Evolutionary conservation across 2,797 vertebrate species (phyloP).

Genomic region (Coregonus suidteri): DNA sequence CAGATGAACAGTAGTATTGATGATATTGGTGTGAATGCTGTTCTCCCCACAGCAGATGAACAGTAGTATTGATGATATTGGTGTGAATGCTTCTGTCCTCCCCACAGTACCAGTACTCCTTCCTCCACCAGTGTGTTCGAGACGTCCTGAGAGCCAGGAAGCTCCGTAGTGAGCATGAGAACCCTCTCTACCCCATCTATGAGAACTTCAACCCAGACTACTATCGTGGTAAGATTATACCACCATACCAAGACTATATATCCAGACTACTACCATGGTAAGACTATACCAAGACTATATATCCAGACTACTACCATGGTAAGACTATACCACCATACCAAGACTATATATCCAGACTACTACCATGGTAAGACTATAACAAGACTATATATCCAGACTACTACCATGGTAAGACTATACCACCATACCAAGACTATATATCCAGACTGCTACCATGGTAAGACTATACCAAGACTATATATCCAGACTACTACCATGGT

Average conservation of each 20-base stretch:
- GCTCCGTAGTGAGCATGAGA: slow-evolving; percentile 88
- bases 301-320: slow-evolving; percentile 60
- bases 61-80: neutral
- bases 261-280: no score
- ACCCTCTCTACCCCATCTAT: slow-evolving; percentile 91
- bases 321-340: slow-evolving; percentile 21
- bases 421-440: no score
- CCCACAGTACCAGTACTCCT: slow-evolving; percentile 90
- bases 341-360: no score
- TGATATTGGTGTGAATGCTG: no score
- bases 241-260: no score
- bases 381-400: slow-evolving; percentile 74
- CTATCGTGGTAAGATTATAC: slow-evolving; percentile 78
- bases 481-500: slow-evolving; percentile 88
- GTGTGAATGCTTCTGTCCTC: slow-evolving; percentile 14
- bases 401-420: slow-evolving; percentile 78
- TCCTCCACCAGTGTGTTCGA: slow-evolving; percentile 90
- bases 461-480: no score
- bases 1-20: no score
- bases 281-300: no score
- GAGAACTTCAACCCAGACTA: slow-evolving; percentile 96
- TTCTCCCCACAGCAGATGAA: neutral
- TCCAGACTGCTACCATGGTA: no score
- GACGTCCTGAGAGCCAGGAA: slow-evolving; percentile 91
- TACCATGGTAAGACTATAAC: no score